Percentiles rank a stretch among this genome's conserved stretches.
These are phyloP conservation scores for Ammodytes marinus DNA, from an alignment of 2,113 vertebrate genomes.

Conservation along the genomic window DNA sequence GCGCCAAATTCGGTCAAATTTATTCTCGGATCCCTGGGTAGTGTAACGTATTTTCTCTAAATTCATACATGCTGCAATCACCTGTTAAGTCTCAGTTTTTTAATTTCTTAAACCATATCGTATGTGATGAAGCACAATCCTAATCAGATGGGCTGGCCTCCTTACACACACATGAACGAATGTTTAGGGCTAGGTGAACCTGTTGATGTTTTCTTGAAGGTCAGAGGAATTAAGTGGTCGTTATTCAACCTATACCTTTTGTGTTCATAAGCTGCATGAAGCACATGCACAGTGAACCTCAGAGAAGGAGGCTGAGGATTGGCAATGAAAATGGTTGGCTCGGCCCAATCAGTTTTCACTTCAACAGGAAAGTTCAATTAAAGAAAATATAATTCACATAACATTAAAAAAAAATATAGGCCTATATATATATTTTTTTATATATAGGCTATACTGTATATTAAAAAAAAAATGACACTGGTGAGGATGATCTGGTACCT, in stretches of 20 bases:
- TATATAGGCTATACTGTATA: too few relatives aligned
- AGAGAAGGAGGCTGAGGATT: background rate
- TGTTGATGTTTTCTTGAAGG: conserved; percentile 56
- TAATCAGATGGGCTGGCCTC: conserved; percentile 33
- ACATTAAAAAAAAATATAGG: background rate
- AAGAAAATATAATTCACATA: background rate
- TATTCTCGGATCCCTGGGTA: too few relatives aligned
- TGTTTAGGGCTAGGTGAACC: background rate
- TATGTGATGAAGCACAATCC: conserved; percentile 15
- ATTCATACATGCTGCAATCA: too few relatives aligned
- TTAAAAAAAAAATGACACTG: too few relatives aligned
- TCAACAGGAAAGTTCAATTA: background rate
- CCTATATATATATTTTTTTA: too few relatives aligned
- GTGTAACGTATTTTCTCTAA: too few relatives aligned
- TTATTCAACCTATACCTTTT: conserved; percentile 62
- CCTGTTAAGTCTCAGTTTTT: conserved; percentile 4
- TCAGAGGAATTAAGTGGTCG: conserved; percentile 50
- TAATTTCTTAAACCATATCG: background rate
- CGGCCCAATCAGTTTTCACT: background rate
- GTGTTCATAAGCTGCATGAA: conserved; percentile 25
- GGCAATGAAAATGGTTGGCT: background rate
- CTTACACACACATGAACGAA: background rate
- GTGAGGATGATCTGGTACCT: too few relatives aligned
- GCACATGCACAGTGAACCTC: conserved; percentile 15
- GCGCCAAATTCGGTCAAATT: too few relatives aligned